phyloP scores from a whole-genome alignment of 2,888 invertebrate species.

The Punctoribates punctum region DNA sequence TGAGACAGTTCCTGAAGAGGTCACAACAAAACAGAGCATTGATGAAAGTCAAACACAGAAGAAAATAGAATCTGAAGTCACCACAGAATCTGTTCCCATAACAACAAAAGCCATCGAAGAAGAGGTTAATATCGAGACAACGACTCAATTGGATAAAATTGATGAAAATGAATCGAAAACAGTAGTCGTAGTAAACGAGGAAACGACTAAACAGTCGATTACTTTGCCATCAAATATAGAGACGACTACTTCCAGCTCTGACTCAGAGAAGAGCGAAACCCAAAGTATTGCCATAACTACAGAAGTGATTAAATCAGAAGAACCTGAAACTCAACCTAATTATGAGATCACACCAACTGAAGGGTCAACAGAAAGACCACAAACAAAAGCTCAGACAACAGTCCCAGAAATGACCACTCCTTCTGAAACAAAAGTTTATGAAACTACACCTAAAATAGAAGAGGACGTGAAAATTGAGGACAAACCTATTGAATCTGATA shows the following conservation, averaged over 20 bases:
- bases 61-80: neutral
- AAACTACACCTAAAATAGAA: neutral
- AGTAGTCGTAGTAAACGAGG: neutral
- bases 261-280: neutral
- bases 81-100: neutral
- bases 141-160: slow-evolving; percentile 4
- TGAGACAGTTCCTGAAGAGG: neutral
- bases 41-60: neutral
- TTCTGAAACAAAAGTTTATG: neutral
- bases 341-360: neutral
- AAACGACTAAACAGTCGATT: neutral
- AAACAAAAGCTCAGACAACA: neutral
- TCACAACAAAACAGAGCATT: neutral
- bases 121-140: neutral
- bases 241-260: neutral
- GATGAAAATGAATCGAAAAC: neutral
- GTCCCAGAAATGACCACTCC: neutral
- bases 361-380: neutral
- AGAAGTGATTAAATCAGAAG: neutral
- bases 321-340: neutral
- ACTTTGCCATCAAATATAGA: neutral
- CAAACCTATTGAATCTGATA: neutral
- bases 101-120: neutral
- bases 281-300: neutral
- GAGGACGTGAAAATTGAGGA: neutral